These are phyloP conservation scores for Catharus ustulatus DNA, from an alignment of 2,797 vertebrate genomes.

Conservation along the genomic window DNA sequence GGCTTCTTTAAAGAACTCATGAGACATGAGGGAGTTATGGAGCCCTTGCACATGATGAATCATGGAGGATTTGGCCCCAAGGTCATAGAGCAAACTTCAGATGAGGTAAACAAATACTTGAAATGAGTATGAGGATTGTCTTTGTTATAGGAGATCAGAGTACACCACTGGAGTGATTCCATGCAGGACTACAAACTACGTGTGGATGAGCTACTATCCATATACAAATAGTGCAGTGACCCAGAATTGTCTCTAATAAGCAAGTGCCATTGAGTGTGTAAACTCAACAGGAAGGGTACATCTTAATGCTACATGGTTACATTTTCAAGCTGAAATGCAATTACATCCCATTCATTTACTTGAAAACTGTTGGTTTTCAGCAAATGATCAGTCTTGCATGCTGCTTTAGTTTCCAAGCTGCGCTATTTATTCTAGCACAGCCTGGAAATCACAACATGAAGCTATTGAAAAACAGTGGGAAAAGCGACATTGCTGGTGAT, in stretches of 20 bases:
- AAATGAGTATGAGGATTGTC: background rate
- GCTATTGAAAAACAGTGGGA: background rate
- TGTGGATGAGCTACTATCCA: background rate
- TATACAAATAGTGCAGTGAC: background rate
- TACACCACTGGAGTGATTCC: background rate
- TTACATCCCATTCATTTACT: background rate
- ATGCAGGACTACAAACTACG: background rate
- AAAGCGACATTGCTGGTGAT: background rate
- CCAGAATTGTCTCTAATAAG: background rate
- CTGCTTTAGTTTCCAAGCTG: conserved; percentile 2
- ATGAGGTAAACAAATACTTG: background rate
- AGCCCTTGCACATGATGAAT: background rate
- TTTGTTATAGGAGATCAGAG: background rate
- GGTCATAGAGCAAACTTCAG: background rate
- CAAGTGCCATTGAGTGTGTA: background rate
- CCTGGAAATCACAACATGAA: conserved; percentile 19
- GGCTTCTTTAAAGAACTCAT: background rate
- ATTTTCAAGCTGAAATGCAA: background rate
- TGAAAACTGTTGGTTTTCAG: conserved; percentile 43
- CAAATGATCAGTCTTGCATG: conserved; percentile 17
- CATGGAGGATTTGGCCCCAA: background rate
- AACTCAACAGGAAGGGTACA: background rate
- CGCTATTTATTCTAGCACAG: background rate
- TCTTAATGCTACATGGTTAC: background rate
- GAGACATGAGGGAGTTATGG: accelerated